Evolutionary conservation across 2,888 invertebrate genomes (phyloP).

Genomic region (Ennomos fuscantarius): DNA sequence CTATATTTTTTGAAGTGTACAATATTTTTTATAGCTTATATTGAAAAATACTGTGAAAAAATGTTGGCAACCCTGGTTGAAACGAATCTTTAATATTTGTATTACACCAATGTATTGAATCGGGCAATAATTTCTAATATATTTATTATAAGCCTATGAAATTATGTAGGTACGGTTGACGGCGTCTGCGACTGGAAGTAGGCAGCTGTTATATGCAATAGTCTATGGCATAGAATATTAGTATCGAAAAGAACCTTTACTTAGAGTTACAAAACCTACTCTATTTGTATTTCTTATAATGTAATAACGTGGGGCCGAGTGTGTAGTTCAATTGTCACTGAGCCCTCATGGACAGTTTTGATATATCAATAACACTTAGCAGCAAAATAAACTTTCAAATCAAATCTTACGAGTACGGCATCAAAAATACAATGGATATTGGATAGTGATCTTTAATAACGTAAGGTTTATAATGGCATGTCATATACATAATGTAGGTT

Average conservation of each 20-base stretch:
- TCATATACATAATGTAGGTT: slow-evolving; percentile 55
- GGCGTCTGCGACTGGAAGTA: slow-evolving; percentile 27
- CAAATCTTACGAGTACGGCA: slow-evolving; percentile 32
- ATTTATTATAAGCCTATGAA: slow-evolving; percentile 32
- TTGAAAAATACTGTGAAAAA: too few species aligned
- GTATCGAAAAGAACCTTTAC: slow-evolving; percentile 34
- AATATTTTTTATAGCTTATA: too few species aligned
- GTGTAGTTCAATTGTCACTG: slow-evolving; percentile 36
- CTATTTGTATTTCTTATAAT: slow-evolving; percentile 41
- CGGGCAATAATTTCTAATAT: slow-evolving; percentile 25
- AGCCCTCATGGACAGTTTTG: slow-evolving; percentile 42
- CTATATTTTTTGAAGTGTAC: too few species aligned
- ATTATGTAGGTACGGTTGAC: slow-evolving; percentile 18
- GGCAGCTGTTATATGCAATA: slow-evolving; percentile 5
- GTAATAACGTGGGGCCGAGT: slow-evolving; percentile 40
- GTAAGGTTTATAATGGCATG: slow-evolving; percentile 46
- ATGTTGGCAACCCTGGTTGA: too few species aligned
- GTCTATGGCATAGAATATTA: slow-evolving; percentile 19
- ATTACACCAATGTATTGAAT: slow-evolving; percentile 14
- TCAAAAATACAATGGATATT: slow-evolving; percentile 40
- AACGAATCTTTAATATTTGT: slow-evolving; percentile 14
- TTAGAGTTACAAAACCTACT: slow-evolving; percentile 42
- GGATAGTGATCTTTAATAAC: slow-evolving; percentile 42
- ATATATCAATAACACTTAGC: slow-evolving; percentile 34
- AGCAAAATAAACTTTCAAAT: slow-evolving; percentile 26